Conservation (phyloP, 2,888 invertebrate genomes). For the Tromatobia lineatoria region DNA sequence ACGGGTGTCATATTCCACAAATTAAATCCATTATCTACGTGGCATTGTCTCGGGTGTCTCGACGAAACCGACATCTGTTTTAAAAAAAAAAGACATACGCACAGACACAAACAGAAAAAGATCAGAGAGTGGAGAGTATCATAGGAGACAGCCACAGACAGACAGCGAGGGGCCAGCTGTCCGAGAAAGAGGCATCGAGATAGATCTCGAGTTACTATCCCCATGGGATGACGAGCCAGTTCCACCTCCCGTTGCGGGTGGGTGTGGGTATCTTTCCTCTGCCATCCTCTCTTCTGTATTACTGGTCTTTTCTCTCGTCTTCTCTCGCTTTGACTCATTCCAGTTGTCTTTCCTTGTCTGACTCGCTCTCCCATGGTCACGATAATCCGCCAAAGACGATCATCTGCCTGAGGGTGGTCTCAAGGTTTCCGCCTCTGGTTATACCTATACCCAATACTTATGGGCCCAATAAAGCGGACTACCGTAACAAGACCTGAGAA, state of each 20-base stretch:
- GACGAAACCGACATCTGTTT: slow-evolving; percentile 78
- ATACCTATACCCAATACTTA: slow-evolving; percentile 35
- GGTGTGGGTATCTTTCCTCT: slow-evolving; percentile 63
- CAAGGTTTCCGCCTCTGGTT: slow-evolving; percentile 31
- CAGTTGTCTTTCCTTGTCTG: slow-evolving; percentile 37
- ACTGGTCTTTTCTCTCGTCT: slow-evolving; percentile 47
- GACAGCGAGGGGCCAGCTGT: slow-evolving; percentile 76
- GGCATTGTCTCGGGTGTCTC: slow-evolving; percentile 79
- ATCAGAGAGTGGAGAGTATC: slow-evolving; percentile 52
- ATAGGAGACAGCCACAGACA: slow-evolving; percentile 44
- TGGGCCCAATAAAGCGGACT: not conserved
- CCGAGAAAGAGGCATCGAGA: slow-evolving; percentile 74
- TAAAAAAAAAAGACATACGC: slow-evolving; percentile 66
- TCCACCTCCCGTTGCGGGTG: slow-evolving; percentile 65
- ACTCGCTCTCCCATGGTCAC: slow-evolving; percentile 41
- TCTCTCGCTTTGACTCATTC: slow-evolving; percentile 29
- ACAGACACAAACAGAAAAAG: slow-evolving; percentile 50
- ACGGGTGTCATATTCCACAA: slow-evolving; percentile 69
- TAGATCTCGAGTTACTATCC: slow-evolving; percentile 80
- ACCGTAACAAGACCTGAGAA: slow-evolving; percentile 21
- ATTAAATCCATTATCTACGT: slow-evolving; percentile 79
- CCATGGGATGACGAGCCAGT: slow-evolving; percentile 70
- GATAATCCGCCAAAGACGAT: slow-evolving; percentile 58
- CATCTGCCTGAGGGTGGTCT: slow-evolving; percentile 58
- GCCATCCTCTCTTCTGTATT: slow-evolving; percentile 48